Evolutionary conservation across 2,113 vertebrate genomes (phyloP).

Genomic region (Cranoglanis bouderius): DNA sequence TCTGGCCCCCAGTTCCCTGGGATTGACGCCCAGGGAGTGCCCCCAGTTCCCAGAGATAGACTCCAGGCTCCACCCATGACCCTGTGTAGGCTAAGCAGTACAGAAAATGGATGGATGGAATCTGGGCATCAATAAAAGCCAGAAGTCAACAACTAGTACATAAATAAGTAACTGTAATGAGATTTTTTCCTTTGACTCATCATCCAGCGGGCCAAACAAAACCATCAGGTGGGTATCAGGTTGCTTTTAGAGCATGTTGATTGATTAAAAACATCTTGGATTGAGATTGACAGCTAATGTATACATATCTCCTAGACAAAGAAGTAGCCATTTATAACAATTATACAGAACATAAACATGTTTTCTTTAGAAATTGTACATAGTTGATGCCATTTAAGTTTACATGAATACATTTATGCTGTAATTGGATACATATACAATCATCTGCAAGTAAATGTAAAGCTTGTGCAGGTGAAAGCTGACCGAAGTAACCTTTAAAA

Average conservation of each 20-base stretch:
- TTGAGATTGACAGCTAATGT: constrained; percentile 2
- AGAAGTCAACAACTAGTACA: not conserved
- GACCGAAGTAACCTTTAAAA: not conserved
- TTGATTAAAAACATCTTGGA: constrained; percentile 3
- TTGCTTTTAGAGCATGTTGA: not conserved
- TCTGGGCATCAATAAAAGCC: not conserved
- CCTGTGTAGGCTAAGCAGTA: no score
- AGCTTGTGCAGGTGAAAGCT: not conserved
- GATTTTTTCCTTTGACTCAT: not conserved
- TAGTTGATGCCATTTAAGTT: not conserved
- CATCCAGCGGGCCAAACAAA: not conserved
- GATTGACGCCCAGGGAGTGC: no score
- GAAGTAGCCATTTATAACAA: not conserved
- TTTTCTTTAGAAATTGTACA: not conserved
- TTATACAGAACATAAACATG: not conserved
- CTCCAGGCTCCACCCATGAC: no score
- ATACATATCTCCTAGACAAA: not conserved
- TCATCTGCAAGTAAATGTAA: not conserved
- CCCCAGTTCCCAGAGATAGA: no score
- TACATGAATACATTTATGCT: not conserved
- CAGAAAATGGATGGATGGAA: no score
- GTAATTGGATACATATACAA: not conserved
- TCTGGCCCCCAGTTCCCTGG: no score
- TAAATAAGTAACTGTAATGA: not conserved
- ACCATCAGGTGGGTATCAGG: not conserved